Evolutionary conservation across 2,113 vertebrate genomes (phyloP).

Genomic region (Probosciger aterrimus): DNA sequence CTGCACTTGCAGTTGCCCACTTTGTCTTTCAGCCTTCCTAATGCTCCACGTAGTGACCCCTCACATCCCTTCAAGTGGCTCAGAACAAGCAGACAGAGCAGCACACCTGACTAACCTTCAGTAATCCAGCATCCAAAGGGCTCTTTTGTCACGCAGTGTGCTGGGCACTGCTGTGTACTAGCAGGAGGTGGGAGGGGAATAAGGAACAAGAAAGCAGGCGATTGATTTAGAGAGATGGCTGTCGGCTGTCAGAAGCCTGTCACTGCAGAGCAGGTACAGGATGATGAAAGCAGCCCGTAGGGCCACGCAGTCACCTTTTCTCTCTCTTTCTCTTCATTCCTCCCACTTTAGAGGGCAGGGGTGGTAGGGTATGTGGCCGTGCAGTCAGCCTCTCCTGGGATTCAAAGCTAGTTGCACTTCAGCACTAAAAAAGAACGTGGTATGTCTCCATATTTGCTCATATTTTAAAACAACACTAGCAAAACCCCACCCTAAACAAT

Average conservation of each 20-base stretch:
- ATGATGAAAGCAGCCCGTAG: conserved; percentile 4
- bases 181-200: conserved; percentile 11
- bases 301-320: not conserved
- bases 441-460: conserved; percentile 25
- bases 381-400: not conserved
- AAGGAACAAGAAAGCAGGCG: not conserved
- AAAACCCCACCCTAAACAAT: conserved; percentile 57
- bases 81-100: not conserved
- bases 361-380: not conserved
- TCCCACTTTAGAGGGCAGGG: conserved; percentile 20
- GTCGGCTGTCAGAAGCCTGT: conserved; percentile 24
- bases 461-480: conserved; percentile 42
- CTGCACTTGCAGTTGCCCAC: not conserved
- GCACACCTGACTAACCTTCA: not conserved
- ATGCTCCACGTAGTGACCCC: not conserved
- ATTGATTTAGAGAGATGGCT: conserved; percentile 21
- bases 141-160: not conserved
- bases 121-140: not conserved
- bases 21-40: not conserved
- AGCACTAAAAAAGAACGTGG: not conserved
- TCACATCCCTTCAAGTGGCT: not conserved
- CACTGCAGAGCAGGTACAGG: conserved; percentile 5
- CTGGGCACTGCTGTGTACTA: not conserved
- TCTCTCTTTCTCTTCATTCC: not conserved
- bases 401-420: conserved; percentile 45